phyloP scores from a whole-genome alignment of 2,888 invertebrate species.

The Sarcophaga carnaria region DNA sequence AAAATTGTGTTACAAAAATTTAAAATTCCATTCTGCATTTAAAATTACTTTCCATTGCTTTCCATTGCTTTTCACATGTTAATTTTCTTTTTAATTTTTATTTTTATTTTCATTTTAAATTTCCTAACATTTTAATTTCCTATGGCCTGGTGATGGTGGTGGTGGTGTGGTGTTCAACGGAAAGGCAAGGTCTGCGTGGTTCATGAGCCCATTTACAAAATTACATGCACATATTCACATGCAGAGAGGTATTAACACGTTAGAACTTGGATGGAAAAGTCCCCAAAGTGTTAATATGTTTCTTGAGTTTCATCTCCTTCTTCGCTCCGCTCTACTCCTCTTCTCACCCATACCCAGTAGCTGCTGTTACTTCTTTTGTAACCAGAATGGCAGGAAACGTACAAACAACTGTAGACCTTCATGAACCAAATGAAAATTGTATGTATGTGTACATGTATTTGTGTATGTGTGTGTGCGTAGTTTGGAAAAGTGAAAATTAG shows the following conservation, averaged over 20 bases:
- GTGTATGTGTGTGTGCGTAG: neutral
- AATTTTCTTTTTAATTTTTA: too few species aligned
- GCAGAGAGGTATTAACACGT: neutral
- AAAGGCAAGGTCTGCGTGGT: too few species aligned
- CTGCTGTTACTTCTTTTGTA: neutral
- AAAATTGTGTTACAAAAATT: too few species aligned
- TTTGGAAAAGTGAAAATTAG: constrained; percentile 65
- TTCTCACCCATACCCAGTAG: neutral
- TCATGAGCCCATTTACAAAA: constrained; percentile 5
- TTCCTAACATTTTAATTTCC: too few species aligned
- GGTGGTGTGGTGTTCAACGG: too few species aligned
- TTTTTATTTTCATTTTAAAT: too few species aligned
- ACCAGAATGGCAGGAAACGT: neutral
- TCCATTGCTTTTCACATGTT: too few species aligned
- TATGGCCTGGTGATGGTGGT: too few species aligned
- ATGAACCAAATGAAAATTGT: too few species aligned
- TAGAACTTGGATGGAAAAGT: constrained; percentile 32
- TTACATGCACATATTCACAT: neutral
- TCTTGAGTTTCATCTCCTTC: constrained; percentile 44
- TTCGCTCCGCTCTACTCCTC: neutral
- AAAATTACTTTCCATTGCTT: too few species aligned
- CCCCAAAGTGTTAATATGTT: constrained; percentile 59
- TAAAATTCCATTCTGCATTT: too few species aligned
- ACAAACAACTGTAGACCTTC: too few species aligned
- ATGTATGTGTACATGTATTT: neutral